Evolutionary conservation across 92 coral and sea anemone species (phyloP).

Genomic region (Parazoanthus swiftii): DNA sequence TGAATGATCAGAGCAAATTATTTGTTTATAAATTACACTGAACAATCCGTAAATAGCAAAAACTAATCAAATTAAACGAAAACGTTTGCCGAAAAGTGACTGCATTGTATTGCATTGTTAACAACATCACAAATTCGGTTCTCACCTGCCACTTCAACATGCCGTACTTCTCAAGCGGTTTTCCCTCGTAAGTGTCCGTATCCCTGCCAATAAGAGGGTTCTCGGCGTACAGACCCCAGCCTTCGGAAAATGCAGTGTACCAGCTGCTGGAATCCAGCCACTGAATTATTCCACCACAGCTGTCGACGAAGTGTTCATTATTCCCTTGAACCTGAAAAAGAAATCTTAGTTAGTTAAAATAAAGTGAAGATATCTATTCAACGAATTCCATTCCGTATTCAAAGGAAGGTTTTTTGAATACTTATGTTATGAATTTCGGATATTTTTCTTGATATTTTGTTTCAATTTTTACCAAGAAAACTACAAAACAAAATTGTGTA

Average conservation of each 20-base stretch:
- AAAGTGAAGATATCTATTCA: background rate
- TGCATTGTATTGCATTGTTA: no score
- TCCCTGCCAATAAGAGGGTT: conserved; percentile 76
- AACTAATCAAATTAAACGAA: no score
- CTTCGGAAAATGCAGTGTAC: conserved; percentile 81
- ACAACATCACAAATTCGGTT: background rate
- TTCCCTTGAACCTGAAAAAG: conserved; percentile 73
- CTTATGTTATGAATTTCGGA: no score
- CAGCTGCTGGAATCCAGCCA: conserved; percentile 66
- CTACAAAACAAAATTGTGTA: no score
- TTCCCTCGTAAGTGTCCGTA: conserved; percentile 72
- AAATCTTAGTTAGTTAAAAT: background rate
- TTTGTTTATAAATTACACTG: no score
- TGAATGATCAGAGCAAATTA: no score
- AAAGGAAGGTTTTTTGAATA: no score
- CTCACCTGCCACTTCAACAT: conserved; percentile 92
- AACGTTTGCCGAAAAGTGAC: no score
- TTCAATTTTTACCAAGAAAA: no score
- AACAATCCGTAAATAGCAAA: no score
- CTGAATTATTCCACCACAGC: conserved; percentile 75
- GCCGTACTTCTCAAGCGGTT: conserved; percentile 84
- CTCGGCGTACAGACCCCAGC: conserved; percentile 95
- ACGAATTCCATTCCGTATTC: background rate
- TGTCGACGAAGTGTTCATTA: conserved; percentile 77
- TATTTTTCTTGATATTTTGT: no score